Conservation (phyloP, 1,140 invertebrate species). For the Megathymus violae region DNA sequence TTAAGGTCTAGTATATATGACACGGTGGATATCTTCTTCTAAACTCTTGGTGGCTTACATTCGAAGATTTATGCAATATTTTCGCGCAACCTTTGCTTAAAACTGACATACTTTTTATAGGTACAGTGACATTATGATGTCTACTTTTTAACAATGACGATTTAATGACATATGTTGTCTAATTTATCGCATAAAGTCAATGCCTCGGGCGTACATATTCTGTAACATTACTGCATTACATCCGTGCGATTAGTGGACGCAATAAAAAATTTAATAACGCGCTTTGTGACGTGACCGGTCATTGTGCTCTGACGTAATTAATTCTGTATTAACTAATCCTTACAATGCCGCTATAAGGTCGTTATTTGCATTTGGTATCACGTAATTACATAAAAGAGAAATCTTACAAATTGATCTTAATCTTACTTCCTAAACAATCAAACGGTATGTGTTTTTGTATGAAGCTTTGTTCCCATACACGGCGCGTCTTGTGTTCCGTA, state of each 20-base stretch:
- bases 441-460: conserved; percentile 32
- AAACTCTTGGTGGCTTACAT: no score
- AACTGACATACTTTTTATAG: no score
- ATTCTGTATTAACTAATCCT: conserved; percentile 19
- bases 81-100: no score
- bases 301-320: conserved; percentile 8
- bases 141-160: not conserved
- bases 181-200: conserved; percentile 15
- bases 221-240: conserved; percentile 23
- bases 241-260: not conserved
- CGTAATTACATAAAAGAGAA: conserved; percentile 31
- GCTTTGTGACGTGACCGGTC: conserved; percentile 15
- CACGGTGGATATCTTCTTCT: no score
- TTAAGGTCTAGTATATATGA: no score
- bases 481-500: conserved; percentile 23
- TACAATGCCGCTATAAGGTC: conserved; percentile 28
- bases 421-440: conserved; percentile 35
- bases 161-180: conserved; percentile 23
- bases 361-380: conserved; percentile 24
- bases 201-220: not conserved
- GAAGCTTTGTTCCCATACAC: conserved; percentile 30
- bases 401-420: conserved; percentile 24
- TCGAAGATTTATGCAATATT: no score
- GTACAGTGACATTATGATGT: not conserved
- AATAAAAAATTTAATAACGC: conserved; percentile 23